Evolutionary conservation across 2,113 vertebrate species (phyloP), one percentile per base, ranked within the genome.

Genomic region (Solenodon paradoxus): DNA sequence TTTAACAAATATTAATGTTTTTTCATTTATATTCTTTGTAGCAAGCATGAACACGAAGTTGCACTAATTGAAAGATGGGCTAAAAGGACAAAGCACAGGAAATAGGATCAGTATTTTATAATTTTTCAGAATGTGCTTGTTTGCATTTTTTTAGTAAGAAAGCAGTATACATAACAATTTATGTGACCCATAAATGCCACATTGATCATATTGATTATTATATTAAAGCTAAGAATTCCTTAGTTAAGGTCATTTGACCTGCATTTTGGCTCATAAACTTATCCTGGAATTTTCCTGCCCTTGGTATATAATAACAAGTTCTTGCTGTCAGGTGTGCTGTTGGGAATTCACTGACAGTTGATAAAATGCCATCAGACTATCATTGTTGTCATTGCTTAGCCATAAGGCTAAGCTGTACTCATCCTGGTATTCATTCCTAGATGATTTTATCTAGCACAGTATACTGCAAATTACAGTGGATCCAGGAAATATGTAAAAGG

Each of bases 41-140:
- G 78, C 53, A 96, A 68, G 95, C 11, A 63, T 83, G 35, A 45
- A 15, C 35, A 47, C 38, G 24, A 92, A 19, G 28, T 32, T 96
- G 32, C 15, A 81, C 77, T 91, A 88, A 68, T 7, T 92, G 30
- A 92, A 94, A 95, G 72, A 88, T 32, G n/a, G 47, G 81, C 95
- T 75, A 66, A 77, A 80, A 22, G 66, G 17, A 81, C 35, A 80
- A 80, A 51, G 20, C 53, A 81, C 40, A 92, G 16, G 51, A 85
- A 95, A 49, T 85, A 82, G 68, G 32, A 91, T 75, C 13, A 88
- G 6, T 51, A 61, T 79, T 90, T 95, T 84, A 5, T 75, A 93
- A 63, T 91, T 89, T 92, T 32, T 74, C 32, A 91, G 66, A 59
- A 51, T 79, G 57, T 77, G 9, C 59, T 57, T 84, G 17, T 30